These are phyloP conservation scores for Porites evermanni DNA, from an alignment of 92 coral and sea anemone species.

Conservation along the genomic window DNA sequence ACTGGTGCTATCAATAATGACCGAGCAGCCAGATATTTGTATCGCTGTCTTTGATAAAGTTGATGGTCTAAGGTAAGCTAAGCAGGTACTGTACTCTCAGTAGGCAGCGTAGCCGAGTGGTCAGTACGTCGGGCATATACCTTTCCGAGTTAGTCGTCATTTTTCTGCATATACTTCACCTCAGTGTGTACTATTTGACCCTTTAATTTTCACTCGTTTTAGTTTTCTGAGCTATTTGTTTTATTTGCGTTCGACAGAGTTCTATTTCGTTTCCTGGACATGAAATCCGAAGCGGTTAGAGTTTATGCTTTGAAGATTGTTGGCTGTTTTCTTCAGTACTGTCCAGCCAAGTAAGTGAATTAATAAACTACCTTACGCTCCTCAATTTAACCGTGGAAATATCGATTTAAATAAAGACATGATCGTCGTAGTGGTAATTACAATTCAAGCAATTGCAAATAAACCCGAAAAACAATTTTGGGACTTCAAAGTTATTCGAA, in stretches of 20 bases:
- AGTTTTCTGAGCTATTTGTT: background rate
- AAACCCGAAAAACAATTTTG: too few species aligned
- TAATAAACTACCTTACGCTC: background rate
- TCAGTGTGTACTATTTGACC: background rate
- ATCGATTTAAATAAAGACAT: too few species aligned
- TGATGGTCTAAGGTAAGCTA: constrained; percentile 86
- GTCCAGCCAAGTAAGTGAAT: constrained; percentile 78
- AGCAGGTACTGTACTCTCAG: background rate
- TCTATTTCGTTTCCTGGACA: constrained; percentile 85
- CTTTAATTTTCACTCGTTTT: background rate
- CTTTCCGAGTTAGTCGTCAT: too few species aligned
- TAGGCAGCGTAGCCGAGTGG: background rate
- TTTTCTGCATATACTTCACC: too few species aligned
- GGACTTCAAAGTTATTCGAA: too few species aligned
- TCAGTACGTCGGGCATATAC: too few species aligned
- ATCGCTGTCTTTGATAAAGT: constrained; percentile 89
- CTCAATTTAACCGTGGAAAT: background rate
- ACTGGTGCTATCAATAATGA: constrained; percentile 91
- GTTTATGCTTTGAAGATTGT: constrained; percentile 91
- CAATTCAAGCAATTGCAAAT: too few species aligned
- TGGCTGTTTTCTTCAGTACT: constrained; percentile 92
- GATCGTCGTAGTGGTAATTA: too few species aligned
- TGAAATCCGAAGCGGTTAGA: constrained; percentile 89
- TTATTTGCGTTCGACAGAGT: constrained; percentile 53
- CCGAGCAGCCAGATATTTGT: constrained; percentile 90